phyloP scores from a whole-genome alignment of 53 echinoderm and acorn worm genomes.

The Echinarachnius parma region DNA sequence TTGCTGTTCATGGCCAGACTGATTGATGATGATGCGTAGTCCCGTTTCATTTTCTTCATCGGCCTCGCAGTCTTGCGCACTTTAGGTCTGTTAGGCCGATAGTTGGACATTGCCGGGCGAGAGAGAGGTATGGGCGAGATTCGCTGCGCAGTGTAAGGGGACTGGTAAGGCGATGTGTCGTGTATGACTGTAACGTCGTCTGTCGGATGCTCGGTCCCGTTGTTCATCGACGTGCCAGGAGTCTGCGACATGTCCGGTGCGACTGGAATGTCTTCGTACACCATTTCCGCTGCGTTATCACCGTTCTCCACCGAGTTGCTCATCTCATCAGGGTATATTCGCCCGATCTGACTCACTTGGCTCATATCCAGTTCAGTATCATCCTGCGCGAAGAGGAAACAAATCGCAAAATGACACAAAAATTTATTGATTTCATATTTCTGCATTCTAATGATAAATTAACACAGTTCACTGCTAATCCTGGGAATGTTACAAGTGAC shows the following conservation, averaged over 20 bases:
- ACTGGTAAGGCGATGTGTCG: constrained; percentile 29
- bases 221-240: constrained; percentile 4
- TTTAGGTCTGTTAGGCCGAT: not conserved
- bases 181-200: not conserved
- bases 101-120: constrained; percentile 12
- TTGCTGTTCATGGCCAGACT: no score
- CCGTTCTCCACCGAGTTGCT: constrained; percentile 30
- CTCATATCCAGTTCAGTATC: no score
- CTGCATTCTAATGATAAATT: no score
- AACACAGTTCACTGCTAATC: no score
- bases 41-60: constrained; percentile 11
- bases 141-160: constrained; percentile 1
- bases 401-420: no score
- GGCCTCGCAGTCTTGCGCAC: constrained; percentile 41
- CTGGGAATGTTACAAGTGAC: no score
- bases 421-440: no score
- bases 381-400: no score
- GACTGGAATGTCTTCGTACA: constrained; percentile 21
- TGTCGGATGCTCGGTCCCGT: not conserved
- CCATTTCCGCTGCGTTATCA: constrained; percentile 22
- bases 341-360: constrained; percentile 1
- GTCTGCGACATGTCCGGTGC: constrained; percentile 15
- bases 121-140: constrained; percentile 29
- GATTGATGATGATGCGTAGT: no score
- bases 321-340: not conserved